Conservation (phyloP, 2,113 vertebrate species). For the Gymnobelideus leadbeateri region DNA sequence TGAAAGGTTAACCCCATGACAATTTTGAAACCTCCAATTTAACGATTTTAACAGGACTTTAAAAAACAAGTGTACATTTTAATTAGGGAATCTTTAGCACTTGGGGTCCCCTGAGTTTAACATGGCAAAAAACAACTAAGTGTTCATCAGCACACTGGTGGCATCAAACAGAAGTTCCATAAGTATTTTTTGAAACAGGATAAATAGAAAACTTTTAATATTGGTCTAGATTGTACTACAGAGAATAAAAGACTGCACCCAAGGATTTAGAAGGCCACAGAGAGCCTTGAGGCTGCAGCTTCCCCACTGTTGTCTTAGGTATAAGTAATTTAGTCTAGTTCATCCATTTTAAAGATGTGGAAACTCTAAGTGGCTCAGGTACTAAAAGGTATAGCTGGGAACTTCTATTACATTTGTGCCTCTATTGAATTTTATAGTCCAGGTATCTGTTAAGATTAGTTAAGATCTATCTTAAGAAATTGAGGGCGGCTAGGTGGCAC, state of each 20-base stretch:
- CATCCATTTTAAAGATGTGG: neutral
- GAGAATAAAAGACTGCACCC: neutral
- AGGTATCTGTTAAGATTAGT: neutral
- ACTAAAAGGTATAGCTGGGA: neutral
- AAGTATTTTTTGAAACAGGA: neutral
- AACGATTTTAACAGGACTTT: neutral
- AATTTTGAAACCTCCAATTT: neutral
- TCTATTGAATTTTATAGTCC: neutral
- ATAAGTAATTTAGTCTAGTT: neutral
- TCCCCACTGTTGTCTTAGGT: neutral
- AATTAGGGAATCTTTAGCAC: neutral
- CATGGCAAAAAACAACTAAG: neutral
- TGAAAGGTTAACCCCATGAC: neutral
- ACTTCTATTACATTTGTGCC: neutral
- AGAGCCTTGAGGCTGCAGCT: too few species aligned
- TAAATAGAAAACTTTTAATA: conserved; percentile 1
- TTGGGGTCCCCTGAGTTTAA: neutral
- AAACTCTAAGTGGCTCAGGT: neutral
- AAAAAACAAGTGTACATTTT: neutral
- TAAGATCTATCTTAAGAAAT: neutral
- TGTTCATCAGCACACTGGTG: neutral
- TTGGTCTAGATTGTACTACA: neutral
- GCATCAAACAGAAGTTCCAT: neutral
- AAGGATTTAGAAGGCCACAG: too few species aligned
- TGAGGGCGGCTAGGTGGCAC: too few species aligned